Conservation (phyloP, 1,140 invertebrate species). For the Metaphire vulgaris region DNA sequence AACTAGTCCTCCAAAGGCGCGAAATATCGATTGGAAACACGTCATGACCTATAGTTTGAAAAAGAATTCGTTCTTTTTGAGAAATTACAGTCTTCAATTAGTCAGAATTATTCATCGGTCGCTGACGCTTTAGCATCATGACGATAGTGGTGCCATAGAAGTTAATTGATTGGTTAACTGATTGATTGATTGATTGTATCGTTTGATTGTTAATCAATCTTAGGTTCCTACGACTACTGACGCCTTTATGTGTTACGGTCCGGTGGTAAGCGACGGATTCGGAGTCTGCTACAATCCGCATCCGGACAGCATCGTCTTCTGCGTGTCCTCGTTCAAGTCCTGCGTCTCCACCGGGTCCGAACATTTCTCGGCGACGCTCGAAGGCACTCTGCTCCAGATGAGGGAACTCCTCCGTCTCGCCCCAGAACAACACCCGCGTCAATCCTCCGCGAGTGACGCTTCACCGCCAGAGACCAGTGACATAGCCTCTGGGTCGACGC, state of each 20-base stretch:
- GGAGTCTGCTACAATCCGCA: conserved; percentile 94
- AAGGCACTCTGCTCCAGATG: conserved; percentile 20
- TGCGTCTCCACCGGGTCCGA: conserved; percentile 10
- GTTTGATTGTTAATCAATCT: background rate
- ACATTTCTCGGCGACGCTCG: conserved; percentile 16
- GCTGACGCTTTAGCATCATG: background rate
- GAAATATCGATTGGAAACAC: no score
- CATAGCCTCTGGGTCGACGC: no score
- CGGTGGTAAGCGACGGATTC: conserved; percentile 95
- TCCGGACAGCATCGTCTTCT: conserved; percentile 76
- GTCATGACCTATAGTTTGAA: background rate
- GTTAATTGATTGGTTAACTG: no score
- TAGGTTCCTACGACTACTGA: conserved; percentile 53
- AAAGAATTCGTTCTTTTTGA: background rate
- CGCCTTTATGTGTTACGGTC: conserved; percentile 91
- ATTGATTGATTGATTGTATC: no score
- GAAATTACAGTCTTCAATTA: background rate
- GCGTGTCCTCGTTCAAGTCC: conserved; percentile 24
- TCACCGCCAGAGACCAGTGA: background rate
- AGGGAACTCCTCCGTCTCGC: conserved; percentile 8
- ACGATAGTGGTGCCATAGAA: background rate
- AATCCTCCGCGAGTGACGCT: background rate
- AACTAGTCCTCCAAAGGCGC: no score
- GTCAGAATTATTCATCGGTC: background rate
- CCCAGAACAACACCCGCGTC: background rate